Percentiles rank a stretch among this genome's conserved stretches.
These are phyloP conservation scores for Cyprinella venusta DNA, from an alignment of 2,797 vertebrate species.

Conservation along the genomic window DNA sequence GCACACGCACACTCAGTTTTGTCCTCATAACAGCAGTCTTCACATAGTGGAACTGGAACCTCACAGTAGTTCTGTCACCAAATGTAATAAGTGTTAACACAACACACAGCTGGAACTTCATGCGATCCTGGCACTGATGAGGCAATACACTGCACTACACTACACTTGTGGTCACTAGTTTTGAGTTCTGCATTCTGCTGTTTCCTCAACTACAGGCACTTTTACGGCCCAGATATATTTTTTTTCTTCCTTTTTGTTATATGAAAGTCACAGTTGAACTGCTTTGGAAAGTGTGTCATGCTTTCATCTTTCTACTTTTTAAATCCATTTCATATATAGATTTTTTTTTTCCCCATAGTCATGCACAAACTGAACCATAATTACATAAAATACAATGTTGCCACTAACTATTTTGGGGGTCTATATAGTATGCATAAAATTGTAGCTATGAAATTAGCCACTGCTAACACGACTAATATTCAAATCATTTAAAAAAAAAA, in stretches of 20 bases:
- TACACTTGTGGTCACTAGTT: background rate
- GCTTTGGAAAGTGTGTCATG: background rate
- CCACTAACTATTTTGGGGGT: background rate
- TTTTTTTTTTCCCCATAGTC: background rate
- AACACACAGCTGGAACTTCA: constrained; percentile 14
- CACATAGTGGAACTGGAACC: constrained; percentile 21
- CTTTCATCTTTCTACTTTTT: background rate
- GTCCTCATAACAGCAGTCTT: constrained; percentile 1
- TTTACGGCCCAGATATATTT: background rate
- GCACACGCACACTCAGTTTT: background rate
- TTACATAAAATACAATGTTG: background rate
- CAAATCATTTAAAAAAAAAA: background rate
- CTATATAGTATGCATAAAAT: background rate
- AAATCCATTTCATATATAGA: background rate
- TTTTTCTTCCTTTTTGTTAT: background rate
- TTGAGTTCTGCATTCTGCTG: background rate
- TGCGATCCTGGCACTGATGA: constrained; percentile 1
- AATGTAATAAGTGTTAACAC: constrained; percentile 32
- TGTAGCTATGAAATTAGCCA: background rate
- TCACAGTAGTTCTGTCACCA: constrained; percentile 44
- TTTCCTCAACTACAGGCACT: constrained; percentile 9
- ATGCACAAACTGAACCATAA: background rate
- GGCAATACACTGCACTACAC: background rate
- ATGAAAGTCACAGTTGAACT: background rate
- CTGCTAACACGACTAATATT: background rate